Base-by-base conservation (phyloP, 2,888 invertebrate genomes). In the Caenorhabditis wallacei region DNA sequence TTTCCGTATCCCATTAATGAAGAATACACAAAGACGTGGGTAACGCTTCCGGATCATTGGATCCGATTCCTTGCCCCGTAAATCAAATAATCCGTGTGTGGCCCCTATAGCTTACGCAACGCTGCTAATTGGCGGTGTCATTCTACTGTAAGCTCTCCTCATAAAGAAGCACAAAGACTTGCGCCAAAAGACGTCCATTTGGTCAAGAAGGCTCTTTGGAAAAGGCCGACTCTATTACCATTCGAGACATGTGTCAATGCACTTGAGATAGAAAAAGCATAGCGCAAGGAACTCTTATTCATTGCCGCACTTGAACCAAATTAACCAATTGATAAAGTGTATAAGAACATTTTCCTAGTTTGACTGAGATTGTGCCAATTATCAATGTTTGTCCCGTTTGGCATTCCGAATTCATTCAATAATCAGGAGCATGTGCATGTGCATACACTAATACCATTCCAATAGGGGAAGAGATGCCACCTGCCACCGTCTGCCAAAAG, bases 401-500 rank as follows among this genome's bases (percentile, higher is more conserved):
- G 18, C 61, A 61, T 54, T 43, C 59, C 30, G 53, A 68, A 76
- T 61, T 69, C 76, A 30, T 26, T 46, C 40, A 57, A 74, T 74
- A 74, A 74, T 51, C 63, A 69, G 30, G 69, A 68, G 37, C 76
- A 68, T 75, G 75, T 75, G 68, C 76, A 69, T 40, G 35, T 46
- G 70, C 70, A 69, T 26, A 68, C 53, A 61, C 68, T 78, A 78
- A 78, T 78, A 78, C 78, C 78, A 78, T 78, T 78, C 78, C 78
- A 68, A 78, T 69, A 53, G 76, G n/a, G 76, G n/a, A 20, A 48
- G 35, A 40, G 78, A 78, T 54, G 69, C 78, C 78, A 78, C 78
- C 78, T 78, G 78, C 78, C 78, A 78, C 78, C 78, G 61, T 78
- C 78, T 78, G 78, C 78, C 78, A 78, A 70, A 78, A 69, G 69